These are phyloP conservation scores for Diplolepis rosae DNA, from an alignment of 2,888 invertebrate genomes.

Conservation along the genomic window DNA sequence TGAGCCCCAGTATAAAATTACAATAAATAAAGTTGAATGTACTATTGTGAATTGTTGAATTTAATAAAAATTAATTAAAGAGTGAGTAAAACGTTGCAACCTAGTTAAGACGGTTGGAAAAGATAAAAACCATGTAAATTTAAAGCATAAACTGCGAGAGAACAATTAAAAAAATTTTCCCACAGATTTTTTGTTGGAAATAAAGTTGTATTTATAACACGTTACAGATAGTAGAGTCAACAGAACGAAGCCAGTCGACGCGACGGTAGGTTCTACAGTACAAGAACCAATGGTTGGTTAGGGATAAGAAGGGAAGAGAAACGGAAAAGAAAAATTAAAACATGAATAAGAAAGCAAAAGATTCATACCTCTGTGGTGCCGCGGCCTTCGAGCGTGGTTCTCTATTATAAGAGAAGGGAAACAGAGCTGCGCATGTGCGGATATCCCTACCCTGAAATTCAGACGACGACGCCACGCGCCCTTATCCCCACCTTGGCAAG, in stretches of 20 bases:
- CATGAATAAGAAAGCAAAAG: conserved; percentile 1
- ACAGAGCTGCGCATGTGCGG: conserved; percentile 38
- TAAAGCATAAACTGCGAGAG: no score
- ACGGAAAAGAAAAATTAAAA: conserved; percentile 17
- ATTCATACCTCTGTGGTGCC: not conserved
- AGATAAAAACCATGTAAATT: no score
- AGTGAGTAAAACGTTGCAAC: no score
- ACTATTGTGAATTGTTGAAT: no score
- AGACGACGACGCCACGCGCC: conserved; percentile 69
- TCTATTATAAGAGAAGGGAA: not conserved
- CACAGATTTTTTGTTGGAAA: not conserved
- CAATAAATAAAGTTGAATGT: no score
- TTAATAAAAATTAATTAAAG: no score
- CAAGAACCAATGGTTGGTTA: no score
- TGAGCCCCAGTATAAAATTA: no score
- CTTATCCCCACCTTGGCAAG: conserved; percentile 61
- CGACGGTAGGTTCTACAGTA: not conserved
- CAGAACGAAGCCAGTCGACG: not conserved
- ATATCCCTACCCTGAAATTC: not conserved
- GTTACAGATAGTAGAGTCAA: conserved; percentile 12
- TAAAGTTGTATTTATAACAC: conserved; percentile 20
- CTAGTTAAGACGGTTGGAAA: no score
- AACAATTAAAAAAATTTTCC: not conserved
- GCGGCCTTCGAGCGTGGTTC: conserved; percentile 5
- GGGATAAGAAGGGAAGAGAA: conserved; percentile 10